These are phyloP conservation scores for Neoscelio sp. DNA, from an alignment of 2,888 invertebrate genomes.

Conservation along the genomic window DNA sequence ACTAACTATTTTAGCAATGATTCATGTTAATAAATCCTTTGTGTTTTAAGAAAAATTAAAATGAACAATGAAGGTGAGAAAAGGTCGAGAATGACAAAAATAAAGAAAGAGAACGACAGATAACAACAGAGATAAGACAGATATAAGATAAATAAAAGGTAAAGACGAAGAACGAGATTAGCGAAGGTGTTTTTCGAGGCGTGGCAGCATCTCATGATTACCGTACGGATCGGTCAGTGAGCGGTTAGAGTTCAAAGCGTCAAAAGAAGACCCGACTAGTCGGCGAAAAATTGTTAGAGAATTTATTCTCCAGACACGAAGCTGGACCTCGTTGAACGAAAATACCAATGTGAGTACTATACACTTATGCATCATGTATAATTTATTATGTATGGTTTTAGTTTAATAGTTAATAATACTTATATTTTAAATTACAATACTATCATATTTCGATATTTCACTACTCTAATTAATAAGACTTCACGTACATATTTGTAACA, in stretches of 20 bases:
- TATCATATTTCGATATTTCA: neutral
- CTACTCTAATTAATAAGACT: too few relatives aligned
- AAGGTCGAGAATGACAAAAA: conserved; percentile 57
- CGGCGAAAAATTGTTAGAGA: conserved; percentile 81
- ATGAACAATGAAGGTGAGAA: conserved; percentile 61
- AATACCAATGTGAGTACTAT: conserved; percentile 53
- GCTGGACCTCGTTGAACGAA: conserved; percentile 63
- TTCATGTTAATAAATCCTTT: conserved; percentile 26
- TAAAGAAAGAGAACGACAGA: conserved; percentile 68
- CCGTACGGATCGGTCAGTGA: conserved; percentile 82
- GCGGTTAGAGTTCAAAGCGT: conserved; percentile 83
- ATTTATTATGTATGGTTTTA: conserved; percentile 42
- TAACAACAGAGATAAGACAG: conserved; percentile 21
- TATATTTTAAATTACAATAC: conserved; percentile 33
- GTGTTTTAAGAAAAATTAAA: conserved; percentile 47
- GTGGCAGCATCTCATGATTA: conserved; percentile 82
- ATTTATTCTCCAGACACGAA: conserved; percentile 77
- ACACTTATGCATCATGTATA: conserved; percentile 39
- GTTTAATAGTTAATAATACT: conserved; percentile 46
- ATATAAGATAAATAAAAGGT: conserved; percentile 16
- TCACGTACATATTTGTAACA: too few relatives aligned
- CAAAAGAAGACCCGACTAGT: conserved; percentile 81
- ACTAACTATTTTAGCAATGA: too few relatives aligned
- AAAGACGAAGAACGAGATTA: conserved; percentile 70
- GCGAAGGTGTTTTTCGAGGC: conserved; percentile 82